A percentile compares a stretch with the other conserved stretches of the same genome.
Conservation (phyloP, 2,113 vertebrate species). For the Symphodus melops region DNA sequence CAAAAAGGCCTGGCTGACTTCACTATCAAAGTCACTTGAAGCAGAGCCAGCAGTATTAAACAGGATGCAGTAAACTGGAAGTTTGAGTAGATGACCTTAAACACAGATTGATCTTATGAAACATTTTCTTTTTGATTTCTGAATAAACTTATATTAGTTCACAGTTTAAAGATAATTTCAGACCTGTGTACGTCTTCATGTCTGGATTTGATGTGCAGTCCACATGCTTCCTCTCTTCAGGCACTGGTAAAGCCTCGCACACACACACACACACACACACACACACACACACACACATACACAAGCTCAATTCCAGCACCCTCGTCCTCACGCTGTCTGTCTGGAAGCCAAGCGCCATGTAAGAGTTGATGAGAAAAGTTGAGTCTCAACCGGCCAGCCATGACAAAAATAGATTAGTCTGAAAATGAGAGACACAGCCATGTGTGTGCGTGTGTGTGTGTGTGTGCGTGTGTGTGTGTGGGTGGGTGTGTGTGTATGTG, state of each 20-base stretch:
- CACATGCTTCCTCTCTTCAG: not conserved
- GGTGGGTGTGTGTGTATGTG: not conserved
- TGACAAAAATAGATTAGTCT: slow-evolving; percentile 36
- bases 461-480: not conserved
- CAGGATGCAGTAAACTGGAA: too few relatives aligned
- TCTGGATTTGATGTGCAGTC: not conserved
- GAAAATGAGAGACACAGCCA: slow-evolving; percentile 14
- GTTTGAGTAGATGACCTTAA: too few relatives aligned
- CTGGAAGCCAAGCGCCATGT: slow-evolving; percentile 30
- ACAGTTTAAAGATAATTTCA: not conserved
- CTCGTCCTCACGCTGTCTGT: slow-evolving; percentile 16
- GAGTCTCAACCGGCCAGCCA: slow-evolving; percentile 27
- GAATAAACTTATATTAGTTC: not conserved
- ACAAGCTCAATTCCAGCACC: not conserved
- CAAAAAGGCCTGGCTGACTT: too few relatives aligned
- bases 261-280: too few relatives aligned
- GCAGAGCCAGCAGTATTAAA: too few relatives aligned
- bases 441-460: not conserved
- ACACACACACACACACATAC: not conserved
- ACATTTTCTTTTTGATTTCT: too few relatives aligned
- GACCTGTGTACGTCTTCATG: not conserved
- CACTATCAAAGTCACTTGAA: too few relatives aligned
- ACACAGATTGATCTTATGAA: too few relatives aligned
- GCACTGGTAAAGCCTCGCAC: not conserved
- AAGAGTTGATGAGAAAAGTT: slow-evolving; percentile 29